Evolutionary conservation across 1,140 invertebrate species (phyloP).

Genomic region (Hirudo medicinalis): DNA sequence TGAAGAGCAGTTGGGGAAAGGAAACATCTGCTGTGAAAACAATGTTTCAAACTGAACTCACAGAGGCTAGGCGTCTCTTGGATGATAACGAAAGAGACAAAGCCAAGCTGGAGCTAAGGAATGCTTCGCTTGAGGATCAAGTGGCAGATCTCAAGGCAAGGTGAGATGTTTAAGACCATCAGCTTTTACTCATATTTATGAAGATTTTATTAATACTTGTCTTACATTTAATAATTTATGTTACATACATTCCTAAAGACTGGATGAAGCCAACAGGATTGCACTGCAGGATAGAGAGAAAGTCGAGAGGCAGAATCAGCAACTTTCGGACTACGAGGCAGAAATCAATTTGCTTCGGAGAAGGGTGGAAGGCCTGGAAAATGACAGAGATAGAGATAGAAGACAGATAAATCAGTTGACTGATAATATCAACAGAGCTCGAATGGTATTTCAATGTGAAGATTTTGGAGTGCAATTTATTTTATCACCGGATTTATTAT

Average conservation of each 20-base stretch:
- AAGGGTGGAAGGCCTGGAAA: constrained; percentile 42
- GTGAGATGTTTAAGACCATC: constrained; percentile 27
- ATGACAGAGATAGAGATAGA: constrained; percentile 37
- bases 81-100: constrained; percentile 24
- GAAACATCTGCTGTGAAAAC: constrained; percentile 15
- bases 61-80: constrained; percentile 25
- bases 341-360: constrained; percentile 44
- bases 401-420: constrained; percentile 35
- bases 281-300: constrained; percentile 40
- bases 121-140: constrained; percentile 26
- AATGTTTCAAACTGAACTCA: constrained; percentile 18
- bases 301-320: constrained; percentile 41
- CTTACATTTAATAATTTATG: constrained; percentile 22
- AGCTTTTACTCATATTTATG: background rate
- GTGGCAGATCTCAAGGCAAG: constrained; percentile 30
- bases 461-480: no score
- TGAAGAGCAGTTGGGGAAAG: constrained; percentile 12
- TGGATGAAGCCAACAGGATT: constrained; percentile 42
- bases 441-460: constrained; percentile 23
- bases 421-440: constrained; percentile 37
- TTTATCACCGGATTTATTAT: no score
- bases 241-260: constrained; percentile 27
- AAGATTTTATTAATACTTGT: constrained; percentile 13
- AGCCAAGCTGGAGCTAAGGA: constrained; percentile 18
- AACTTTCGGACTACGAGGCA: constrained; percentile 44